A percentile compares a stretch with the other conserved stretches of the same genome.
Conservation (phyloP, 2,797 vertebrate species). For the Hydrolagus colliei region DNA sequence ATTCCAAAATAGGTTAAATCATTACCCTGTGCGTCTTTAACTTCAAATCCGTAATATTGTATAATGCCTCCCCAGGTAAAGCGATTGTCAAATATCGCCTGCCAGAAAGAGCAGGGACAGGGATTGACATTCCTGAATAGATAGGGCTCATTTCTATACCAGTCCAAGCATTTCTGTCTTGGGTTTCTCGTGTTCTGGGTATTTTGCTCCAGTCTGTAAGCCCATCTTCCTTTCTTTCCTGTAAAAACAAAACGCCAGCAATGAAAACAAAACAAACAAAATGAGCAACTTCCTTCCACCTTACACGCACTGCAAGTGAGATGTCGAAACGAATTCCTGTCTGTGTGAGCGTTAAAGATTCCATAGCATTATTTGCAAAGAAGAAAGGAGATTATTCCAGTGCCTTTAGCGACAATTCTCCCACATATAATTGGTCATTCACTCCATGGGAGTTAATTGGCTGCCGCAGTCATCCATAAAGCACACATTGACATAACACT, state of each 20-base stretch:
- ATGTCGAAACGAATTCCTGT: too few species aligned
- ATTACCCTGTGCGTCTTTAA: conserved; percentile 23
- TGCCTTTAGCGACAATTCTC: too few species aligned
- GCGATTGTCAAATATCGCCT: conserved; percentile 12
- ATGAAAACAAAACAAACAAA: background rate
- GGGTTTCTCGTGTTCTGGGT: background rate
- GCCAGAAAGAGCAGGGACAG: conserved; percentile 21
- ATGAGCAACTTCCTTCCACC: background rate
- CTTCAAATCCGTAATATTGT: background rate
- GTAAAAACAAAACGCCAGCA: background rate
- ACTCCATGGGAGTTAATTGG: too few species aligned
- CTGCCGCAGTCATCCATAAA: too few species aligned
- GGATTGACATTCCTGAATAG: background rate
- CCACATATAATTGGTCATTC: too few species aligned
- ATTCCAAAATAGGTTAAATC: background rate
- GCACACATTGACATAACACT: too few species aligned
- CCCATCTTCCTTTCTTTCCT: conserved; percentile 15
- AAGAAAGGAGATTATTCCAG: too few species aligned
- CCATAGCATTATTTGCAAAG: too few species aligned
- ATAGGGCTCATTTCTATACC: background rate
- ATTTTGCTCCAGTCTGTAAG: conserved; percentile 21
- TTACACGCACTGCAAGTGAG: background rate
- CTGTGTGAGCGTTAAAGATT: too few species aligned
- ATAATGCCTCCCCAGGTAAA: background rate
- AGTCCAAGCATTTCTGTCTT: conserved; percentile 19